phyloP scores from a whole-genome alignment of 2,797 vertebrate species.

The Ceyx erithaca region DNA sequence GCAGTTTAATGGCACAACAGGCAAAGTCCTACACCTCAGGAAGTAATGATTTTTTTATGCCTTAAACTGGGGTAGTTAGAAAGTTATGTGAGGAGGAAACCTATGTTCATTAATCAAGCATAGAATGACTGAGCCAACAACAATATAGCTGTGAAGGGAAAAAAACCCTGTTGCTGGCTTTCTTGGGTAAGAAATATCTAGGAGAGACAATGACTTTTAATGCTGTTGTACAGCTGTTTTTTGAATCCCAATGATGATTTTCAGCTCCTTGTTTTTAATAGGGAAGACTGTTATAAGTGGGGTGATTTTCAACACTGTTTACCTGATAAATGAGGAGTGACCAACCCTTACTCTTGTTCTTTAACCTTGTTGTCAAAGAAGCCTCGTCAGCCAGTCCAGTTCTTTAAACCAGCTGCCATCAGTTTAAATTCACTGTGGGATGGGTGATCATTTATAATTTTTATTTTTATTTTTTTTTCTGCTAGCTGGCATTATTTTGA shows the following conservation, averaged over 20 bases:
- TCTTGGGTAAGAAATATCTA: neutral
- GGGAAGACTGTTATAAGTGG: neutral
- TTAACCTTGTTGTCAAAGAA: neutral
- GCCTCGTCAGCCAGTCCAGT: neutral
- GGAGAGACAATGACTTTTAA: neutral
- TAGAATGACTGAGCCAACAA: neutral
- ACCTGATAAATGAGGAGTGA: neutral
- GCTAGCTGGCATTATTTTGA: neutral
- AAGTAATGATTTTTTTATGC: constrained; percentile 1
- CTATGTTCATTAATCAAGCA: neutral
- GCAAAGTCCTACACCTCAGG: neutral
- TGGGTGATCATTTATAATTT: neutral
- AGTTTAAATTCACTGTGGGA: neutral
- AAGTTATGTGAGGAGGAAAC: neutral
- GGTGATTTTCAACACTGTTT: neutral
- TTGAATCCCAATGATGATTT: neutral
- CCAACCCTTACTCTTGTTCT: fast-evolving
- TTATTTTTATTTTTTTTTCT: neutral
- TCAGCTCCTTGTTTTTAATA: neutral
- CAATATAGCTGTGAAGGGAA: neutral
- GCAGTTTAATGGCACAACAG: neutral
- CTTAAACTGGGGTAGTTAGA: neutral
- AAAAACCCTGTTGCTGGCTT: neutral
- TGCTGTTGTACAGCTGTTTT: neutral
- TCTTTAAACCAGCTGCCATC: neutral